Percentiles rank a stretch among this genome's conserved stretches.
Conservation (phyloP, 2,888 invertebrate genomes). For the Meteorus cinctellus region DNA sequence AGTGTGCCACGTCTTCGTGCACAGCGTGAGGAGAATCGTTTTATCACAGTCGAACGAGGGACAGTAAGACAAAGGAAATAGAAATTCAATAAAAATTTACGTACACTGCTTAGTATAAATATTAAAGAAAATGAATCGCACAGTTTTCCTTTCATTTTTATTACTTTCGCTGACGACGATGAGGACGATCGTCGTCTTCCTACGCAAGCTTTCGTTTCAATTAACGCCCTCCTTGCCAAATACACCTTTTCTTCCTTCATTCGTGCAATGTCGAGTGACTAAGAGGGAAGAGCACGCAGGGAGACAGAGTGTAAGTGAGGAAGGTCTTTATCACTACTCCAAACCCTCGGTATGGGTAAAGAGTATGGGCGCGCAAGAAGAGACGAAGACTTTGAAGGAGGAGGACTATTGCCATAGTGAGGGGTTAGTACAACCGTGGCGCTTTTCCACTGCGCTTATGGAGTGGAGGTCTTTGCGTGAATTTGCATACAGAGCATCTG, state of each 20-base stretch:
- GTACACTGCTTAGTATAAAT: background rate
- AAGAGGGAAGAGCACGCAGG: conserved; percentile 37
- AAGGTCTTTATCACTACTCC: conserved; percentile 59
- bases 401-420: conserved; percentile 35
- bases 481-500: conserved; percentile 74
- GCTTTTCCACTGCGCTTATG: conserved; percentile 34
- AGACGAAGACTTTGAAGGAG: conserved; percentile 18
- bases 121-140: conserved; percentile 2
- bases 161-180: background rate
- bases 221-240: conserved; percentile 60
- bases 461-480: conserved; percentile 52
- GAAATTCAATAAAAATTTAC: background rate
- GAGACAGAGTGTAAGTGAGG: conserved; percentile 25
- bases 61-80: background rate
- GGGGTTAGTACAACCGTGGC: conserved; percentile 39
- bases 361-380: conserved; percentile 36
- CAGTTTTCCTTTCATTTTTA: background rate
- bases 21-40: conserved; percentile 17
- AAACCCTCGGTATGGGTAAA: conserved; percentile 36
- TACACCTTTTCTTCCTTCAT: conserved; percentile 46
- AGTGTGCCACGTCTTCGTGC: background rate
- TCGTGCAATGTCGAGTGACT: conserved; percentile 16
- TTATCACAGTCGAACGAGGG: background rate
- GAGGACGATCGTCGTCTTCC: background rate
- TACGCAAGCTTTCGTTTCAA: conserved; percentile 60